Base-by-base conservation (phyloP, 2,888 invertebrate genomes). In the Spilosoma lubricipeda region DNA sequence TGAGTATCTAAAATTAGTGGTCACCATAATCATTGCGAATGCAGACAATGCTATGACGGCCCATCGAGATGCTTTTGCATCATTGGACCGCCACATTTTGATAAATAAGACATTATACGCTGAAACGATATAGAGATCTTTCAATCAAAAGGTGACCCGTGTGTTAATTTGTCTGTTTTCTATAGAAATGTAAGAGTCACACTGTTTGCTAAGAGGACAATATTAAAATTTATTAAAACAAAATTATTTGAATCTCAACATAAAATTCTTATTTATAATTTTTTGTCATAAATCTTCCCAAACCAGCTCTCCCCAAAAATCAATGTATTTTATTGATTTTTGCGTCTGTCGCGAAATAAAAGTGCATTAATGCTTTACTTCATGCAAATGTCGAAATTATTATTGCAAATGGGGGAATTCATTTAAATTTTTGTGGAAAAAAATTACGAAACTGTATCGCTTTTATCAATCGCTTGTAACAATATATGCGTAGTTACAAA, bases 381-480 rank as follows among this genome's bases (percentile, higher is more conserved):
- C 90, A 94, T 94, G 95, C 94, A 95, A 94, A 95, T 95, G 89
- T 82, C 78, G 70, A 39, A 82, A 87, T 88, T 91, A 90, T 92
- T 92, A 87, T 89, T 89, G 86, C 36, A 7, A 79, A 77, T 84
- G 81, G 85, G 92, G 94, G 94, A 92, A 91, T 90, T 92, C 93
- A 94, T 95, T 95, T 93, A 95, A 95, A 95, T 94, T 95, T 94
- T 89, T 91, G 88, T 84, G 89, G 23, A 91, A 94, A 93, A 93
- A 92, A 82, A 79, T 84, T 85, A 82, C 88, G 91, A 94, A 94
- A 94, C 91, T 94, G 93, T 95, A 95, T 93, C 95, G 95, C 91
- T 93, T 93, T 93, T 93, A 94, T 93, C 92, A 90, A 91, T 91
- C 88, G 86, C 67, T 68, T 82, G 87, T 82, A 88, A 94, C 93